Evolutionary conservation across 1,140 invertebrate species (phyloP).

Genomic region (Bilobella aurantiaca): DNA sequence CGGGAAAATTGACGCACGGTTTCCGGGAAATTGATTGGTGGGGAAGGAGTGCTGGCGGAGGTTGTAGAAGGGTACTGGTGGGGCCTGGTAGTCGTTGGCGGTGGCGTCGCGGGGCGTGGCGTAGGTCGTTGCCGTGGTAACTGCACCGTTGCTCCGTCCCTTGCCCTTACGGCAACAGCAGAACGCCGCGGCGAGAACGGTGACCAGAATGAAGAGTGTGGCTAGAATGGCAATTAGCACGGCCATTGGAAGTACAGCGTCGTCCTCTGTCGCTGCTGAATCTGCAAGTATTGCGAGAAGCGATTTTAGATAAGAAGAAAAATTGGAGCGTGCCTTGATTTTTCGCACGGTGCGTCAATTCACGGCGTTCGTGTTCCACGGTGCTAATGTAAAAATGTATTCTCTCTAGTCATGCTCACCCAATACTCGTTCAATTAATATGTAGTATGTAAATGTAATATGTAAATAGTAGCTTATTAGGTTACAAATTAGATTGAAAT

Average conservation of each 20-base stretch:
- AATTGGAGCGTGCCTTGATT: too few species aligned
- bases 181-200: conserved; percentile 23
- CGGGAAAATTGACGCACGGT: too few species aligned
- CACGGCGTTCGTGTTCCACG: too few species aligned
- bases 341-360: too few species aligned
- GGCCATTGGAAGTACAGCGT: conserved; percentile 19
- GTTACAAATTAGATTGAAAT: too few species aligned
- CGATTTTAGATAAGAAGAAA: too few species aligned
- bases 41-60: not conserved
- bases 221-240: conserved; percentile 22
- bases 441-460: too few species aligned
- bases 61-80: conserved; percentile 18
- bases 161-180: conserved; percentile 20
- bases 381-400: too few species aligned
- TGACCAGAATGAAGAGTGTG: conserved; percentile 19
- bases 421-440: too few species aligned
- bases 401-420: too few species aligned
- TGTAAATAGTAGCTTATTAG: too few species aligned
- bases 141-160: not conserved
- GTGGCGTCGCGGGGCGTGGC: conserved; percentile 22
- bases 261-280: not conserved
- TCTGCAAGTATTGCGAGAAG: not conserved
- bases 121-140: conserved; percentile 18
- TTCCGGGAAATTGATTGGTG: too few species aligned
- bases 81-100: conserved; percentile 8